These are phyloP conservation scores for Oryctes rhinoceros DNA, from an alignment of 1,140 invertebrate species.

Conservation along the genomic window DNA sequence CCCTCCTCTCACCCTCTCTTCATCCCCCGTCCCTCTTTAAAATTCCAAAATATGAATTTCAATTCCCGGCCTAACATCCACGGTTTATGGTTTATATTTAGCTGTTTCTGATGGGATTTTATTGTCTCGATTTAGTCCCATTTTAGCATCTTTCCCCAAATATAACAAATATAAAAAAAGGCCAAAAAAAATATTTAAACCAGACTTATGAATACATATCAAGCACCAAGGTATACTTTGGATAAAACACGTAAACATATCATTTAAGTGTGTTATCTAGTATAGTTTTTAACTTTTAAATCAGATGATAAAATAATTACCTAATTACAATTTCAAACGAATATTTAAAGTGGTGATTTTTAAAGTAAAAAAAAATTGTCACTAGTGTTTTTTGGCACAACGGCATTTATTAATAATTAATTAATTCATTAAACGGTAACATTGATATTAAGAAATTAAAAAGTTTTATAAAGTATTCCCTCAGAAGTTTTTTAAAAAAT, in stretches of 20 bases:
- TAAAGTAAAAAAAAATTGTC: neutral
- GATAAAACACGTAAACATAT: slow-evolving; percentile 48
- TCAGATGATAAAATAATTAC: neutral
- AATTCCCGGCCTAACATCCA: neutral
- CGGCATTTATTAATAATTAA: slow-evolving; percentile 1
- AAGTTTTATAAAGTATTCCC: slow-evolving; percentile 16
- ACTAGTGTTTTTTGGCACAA: slow-evolving; percentile 33
- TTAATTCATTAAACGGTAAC: too few relatives aligned
- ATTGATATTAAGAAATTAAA: neutral
- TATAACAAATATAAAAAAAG: slow-evolving; percentile 2
- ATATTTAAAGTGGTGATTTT: slow-evolving; percentile 15
- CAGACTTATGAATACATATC: slow-evolving; percentile 56
- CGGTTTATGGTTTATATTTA: neutral
- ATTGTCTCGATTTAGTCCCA: slow-evolving; percentile 46
- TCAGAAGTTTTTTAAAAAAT: neutral
- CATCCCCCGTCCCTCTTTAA: too few relatives aligned
- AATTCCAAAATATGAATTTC: neutral
- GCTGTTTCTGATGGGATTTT: slow-evolving; percentile 3
- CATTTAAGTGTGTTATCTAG: slow-evolving; percentile 41
- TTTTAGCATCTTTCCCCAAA: too few relatives aligned
- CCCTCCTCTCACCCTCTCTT: too few relatives aligned
- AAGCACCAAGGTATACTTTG: slow-evolving; percentile 52
- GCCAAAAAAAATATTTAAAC: slow-evolving; percentile 46
- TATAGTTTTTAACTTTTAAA: slow-evolving; percentile 1
- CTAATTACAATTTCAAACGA: slow-evolving; percentile 1